These are phyloP conservation scores for Garra rufa DNA, from an alignment of 2,113 vertebrate species.

Conservation along the genomic window DNA sequence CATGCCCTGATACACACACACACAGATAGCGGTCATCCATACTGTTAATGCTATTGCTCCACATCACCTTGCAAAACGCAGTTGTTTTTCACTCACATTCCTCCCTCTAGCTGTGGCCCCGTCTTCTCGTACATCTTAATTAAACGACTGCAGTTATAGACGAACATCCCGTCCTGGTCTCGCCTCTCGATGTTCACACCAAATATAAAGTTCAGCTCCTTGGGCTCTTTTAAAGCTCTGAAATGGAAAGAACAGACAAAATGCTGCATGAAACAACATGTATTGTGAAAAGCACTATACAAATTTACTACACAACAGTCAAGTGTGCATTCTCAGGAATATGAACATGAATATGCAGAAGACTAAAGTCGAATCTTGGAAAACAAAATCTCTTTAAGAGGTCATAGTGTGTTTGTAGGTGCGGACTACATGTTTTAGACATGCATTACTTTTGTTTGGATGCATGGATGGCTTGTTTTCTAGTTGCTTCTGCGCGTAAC, in stretches of 20 bases:
- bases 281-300: too few species aligned
- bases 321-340: too few species aligned
- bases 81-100: conserved; percentile 86
- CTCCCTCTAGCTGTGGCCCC: conserved; percentile 95
- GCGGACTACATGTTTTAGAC: background rate
- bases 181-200: conserved; percentile 95
- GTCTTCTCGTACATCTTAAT: conserved; percentile 99
- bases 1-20: conserved; percentile 84
- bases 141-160: conserved; percentile 97
- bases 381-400: background rate
- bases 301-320: too few species aligned
- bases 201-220: conserved; percentile 95
- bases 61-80: background rate
- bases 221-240: conserved; percentile 96
- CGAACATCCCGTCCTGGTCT: conserved; percentile 94
- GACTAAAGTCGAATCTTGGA: too few species aligned
- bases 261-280: too few species aligned
- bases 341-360: too few species aligned
- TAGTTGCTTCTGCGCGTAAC: conserved; percentile 87
- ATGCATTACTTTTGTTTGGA: conserved; percentile 86
- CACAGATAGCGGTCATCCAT: conserved; percentile 1
- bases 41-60: background rate
- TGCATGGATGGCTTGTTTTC: conserved; percentile 91
- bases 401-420: background rate
- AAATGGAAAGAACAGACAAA: too few species aligned